Percentiles rank a stretch among this genome's conserved stretches.
phyloP scores from a whole-genome alignment of 1,140 invertebrate genomes.

The Drosophila melanica region DNA sequence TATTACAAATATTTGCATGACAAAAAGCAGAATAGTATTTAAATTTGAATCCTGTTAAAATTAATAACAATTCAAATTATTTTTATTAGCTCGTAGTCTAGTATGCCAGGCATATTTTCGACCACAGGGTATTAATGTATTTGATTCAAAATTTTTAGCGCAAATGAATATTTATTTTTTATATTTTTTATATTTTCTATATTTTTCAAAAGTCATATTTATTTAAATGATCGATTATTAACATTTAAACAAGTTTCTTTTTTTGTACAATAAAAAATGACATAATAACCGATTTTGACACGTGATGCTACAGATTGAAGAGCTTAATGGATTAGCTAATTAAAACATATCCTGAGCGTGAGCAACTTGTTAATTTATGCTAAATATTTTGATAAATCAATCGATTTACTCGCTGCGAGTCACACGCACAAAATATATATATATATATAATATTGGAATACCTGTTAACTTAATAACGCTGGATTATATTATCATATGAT shows the following conservation, averaged over 20 bases:
- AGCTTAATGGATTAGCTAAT: conserved; percentile 1
- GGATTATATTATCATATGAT: conserved; percentile 28
- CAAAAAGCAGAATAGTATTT: no score
- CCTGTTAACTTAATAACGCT: conserved; percentile 7
- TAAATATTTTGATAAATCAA: conserved; percentile 37
- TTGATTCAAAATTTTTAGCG: no score
- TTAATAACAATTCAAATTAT: no score
- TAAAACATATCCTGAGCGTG: conserved; percentile 19
- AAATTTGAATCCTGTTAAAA: no score
- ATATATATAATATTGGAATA: background rate
- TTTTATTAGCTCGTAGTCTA: no score
- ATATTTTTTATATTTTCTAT: no score
- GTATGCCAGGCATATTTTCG: no score
- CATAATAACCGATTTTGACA: conserved; percentile 28
- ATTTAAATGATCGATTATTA: background rate
- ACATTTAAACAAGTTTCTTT: background rate
- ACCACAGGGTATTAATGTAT: no score
- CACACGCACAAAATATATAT: no score
- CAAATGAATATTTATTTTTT: no score
- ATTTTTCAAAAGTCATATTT: conserved; percentile 15
- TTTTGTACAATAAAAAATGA: conserved; percentile 2
- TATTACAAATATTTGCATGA: no score
- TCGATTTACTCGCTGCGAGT: no score
- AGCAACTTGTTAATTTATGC: conserved; percentile 31
- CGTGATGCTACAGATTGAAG: background rate